Evolutionary conservation across 2,888 invertebrate species (phyloP).

Genomic region (Alsophila aescularia): DNA sequence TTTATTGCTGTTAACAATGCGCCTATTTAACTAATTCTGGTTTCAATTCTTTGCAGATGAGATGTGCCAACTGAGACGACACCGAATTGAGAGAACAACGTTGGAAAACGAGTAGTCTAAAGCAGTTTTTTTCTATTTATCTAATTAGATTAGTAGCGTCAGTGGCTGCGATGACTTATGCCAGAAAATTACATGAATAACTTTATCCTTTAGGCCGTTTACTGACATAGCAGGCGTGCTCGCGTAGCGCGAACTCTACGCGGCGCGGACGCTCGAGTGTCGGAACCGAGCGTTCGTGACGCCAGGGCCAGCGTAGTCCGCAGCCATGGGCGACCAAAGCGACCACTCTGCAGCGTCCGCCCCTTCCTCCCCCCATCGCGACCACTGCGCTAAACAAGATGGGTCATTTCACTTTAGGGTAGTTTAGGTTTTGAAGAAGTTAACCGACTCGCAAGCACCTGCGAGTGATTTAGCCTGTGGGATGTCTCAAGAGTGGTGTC

Average conservation of each 20-base stretch:
- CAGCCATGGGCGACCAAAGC: constrained; percentile 76
- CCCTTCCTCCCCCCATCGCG: constrained; percentile 40
- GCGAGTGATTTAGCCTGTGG: background rate
- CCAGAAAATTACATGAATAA: background rate
- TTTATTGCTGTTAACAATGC: background rate
- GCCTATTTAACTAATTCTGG: background rate
- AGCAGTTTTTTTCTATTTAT: constrained; percentile 28
- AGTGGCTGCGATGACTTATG: constrained; percentile 44
- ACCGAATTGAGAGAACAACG: constrained; percentile 34
- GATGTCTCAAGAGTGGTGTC: constrained; percentile 13
- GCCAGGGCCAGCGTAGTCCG: constrained; percentile 66
- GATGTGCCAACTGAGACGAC: constrained; percentile 16
- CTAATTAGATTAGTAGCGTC: constrained; percentile 41
- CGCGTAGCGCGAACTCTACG: constrained; percentile 60
- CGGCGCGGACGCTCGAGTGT: constrained; percentile 48
- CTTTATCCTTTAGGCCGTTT: constrained; percentile 14
- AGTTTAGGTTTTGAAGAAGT: constrained; percentile 12
- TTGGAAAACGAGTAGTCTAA: constrained; percentile 48
- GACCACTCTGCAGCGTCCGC: constrained; percentile 53
- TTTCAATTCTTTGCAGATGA: constrained; percentile 40
- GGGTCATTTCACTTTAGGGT: constrained; percentile 71
- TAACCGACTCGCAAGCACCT: background rate
- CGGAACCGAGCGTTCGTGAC: constrained; percentile 45
- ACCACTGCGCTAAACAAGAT: constrained; percentile 47
- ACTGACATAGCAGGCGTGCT: constrained; percentile 52